Evolutionary conservation across 1,140 invertebrate species (phyloP).

Genomic region (Lerema accius): DNA sequence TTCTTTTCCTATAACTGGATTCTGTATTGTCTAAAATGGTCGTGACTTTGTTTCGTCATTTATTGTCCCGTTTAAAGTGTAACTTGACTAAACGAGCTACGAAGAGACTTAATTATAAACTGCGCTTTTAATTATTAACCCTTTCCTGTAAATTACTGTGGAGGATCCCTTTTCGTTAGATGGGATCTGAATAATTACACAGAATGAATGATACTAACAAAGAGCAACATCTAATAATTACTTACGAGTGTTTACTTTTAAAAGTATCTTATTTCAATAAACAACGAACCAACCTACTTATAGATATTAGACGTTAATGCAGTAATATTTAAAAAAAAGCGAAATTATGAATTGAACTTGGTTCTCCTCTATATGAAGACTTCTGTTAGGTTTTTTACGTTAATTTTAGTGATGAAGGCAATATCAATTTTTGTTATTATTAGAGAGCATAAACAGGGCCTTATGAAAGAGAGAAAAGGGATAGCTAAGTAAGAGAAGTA

Average conservation of each 20-base stretch:
- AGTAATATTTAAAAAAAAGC: no score
- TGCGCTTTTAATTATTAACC: conserved; percentile 50
- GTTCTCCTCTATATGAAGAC: no score
- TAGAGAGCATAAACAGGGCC: no score
- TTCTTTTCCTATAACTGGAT: no score
- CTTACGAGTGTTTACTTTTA: conserved; percentile 13
- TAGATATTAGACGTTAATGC: no score
- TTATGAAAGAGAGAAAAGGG: no score
- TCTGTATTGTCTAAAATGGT: neutral
- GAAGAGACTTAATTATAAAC: conserved; percentile 46
- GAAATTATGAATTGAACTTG: no score
- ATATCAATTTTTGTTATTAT: no score
- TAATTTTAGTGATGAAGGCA: no score
- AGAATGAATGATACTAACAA: conserved; percentile 28
- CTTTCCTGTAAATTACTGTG: conserved; percentile 41
- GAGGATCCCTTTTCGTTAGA: conserved; percentile 47
- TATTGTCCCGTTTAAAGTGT: conserved; percentile 18
- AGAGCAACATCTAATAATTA: conserved; percentile 17
- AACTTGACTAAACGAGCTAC: conserved; percentile 30
- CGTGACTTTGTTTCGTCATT: conserved; percentile 24
- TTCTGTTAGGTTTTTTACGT: no score
- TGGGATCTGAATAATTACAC: conserved; percentile 42
- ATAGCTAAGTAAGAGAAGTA: no score
- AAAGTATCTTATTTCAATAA: conserved; percentile 36
- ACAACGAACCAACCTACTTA: neutral